Evolutionary conservation across 2,113 vertebrate species (phyloP), one percentile per base, ranked within the genome.

Genomic region (Labeo rohita): DNA sequence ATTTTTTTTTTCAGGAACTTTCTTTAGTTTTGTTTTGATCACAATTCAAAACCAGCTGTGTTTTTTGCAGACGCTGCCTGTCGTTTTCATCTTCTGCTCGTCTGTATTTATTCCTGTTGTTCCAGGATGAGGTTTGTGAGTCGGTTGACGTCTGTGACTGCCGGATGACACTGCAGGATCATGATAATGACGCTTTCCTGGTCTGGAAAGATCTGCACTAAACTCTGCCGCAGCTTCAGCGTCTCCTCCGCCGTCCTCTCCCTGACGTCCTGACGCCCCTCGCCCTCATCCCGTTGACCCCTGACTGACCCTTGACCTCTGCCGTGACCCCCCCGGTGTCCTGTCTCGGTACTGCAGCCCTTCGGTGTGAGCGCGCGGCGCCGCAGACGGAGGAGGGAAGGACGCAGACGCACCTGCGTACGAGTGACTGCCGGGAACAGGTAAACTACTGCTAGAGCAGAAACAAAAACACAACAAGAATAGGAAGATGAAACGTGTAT

Each of bases 101-200:
- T 59, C 54, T 61, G 3, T 43, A 49, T 70, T 59, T 28, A 65
- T 0, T 39, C 23, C 43, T 34, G 83, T 0, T 95, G 91, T 78
- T 95, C 92, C 83, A 97, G 89, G 15, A 98, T 91, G 18, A 94
- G 91, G 76, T 94, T 91, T 0, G 96, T 96, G 52, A 98, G 94
- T 2, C 93, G 89, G 28, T 96, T 97, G 45, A 97, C 90, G 90
- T 97, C 95, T 2, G 86, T 94, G 87, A 95, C 92, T 2, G 84
- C 68, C 0, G 95, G 93, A 81, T 97, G 92, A 52, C 91, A 90
- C 90, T 95, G 95, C 36, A 98, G 93, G 45, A 95, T 93, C 89
- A 96, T 93, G 23, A 94, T 94, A 83, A 98, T 95, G 84, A 93
- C 92, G 85, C 92, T 92, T 76, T 96, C 94, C 92, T 97, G 96